Percentiles rank a stretch among this genome's conserved stretches.
Conservation (phyloP, 2,113 vertebrate species). For the Boleophthalmus pectinirostris region DNA sequence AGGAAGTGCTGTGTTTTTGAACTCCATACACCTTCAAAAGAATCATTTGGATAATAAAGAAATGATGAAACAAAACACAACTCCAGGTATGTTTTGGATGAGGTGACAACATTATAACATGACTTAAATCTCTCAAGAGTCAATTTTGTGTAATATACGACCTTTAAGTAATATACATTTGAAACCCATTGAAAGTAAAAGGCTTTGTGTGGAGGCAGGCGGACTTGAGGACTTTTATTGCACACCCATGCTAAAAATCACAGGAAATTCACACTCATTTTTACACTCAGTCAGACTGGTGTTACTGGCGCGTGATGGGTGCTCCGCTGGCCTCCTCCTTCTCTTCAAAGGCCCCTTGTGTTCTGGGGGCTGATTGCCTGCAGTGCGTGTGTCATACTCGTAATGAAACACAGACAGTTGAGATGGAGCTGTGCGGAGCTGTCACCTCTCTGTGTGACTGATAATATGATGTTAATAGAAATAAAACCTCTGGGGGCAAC, state of each 20-base stretch:
- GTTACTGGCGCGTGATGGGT: constrained; percentile 15
- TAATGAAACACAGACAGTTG: constrained; percentile 67
- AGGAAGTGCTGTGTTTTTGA: too few species aligned
- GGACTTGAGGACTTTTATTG: neutral
- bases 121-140: too few species aligned
- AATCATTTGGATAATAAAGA: too few species aligned
- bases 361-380: constrained; percentile 42
- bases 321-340: constrained; percentile 16
- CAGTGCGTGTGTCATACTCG: constrained; percentile 43
- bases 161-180: too few species aligned
- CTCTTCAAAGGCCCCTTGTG: constrained; percentile 36
- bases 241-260: neutral
- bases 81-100: too few species aligned
- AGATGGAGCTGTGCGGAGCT: constrained; percentile 52
- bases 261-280: constrained; percentile 15
- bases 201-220: neutral
- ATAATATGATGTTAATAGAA: constrained; percentile 67
- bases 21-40: too few species aligned
- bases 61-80: too few species aligned
- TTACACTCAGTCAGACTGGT: neutral
- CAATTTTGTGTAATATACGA: too few species aligned
- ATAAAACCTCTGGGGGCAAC: constrained; percentile 44
- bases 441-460: constrained; percentile 40
- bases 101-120: too few species aligned
- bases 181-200: neutral